phyloP scores from a whole-genome alignment of 2,797 vertebrate species.

The Phataginus tetradactyla region DNA sequence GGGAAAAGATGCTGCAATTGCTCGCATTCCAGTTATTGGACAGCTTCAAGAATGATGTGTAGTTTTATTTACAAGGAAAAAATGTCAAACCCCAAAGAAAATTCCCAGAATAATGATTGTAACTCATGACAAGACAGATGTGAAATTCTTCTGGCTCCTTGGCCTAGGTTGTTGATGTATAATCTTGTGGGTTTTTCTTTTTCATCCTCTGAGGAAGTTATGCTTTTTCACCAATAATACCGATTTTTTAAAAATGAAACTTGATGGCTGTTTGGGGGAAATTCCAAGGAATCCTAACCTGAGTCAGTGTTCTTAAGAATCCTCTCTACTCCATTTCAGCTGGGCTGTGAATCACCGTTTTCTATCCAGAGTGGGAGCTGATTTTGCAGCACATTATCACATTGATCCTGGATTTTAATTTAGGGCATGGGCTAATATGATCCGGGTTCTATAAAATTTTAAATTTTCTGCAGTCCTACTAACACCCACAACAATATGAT shows the following conservation, averaged over 20 bases:
- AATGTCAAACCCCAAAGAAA: slow-evolving; percentile 64
- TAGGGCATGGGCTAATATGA: neutral
- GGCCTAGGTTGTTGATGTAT: slow-evolving; percentile 49
- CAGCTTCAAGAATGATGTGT: slow-evolving; percentile 72
- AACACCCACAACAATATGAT: neutral
- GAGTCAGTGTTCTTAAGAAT: neutral
- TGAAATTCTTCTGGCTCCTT: slow-evolving; percentile 63
- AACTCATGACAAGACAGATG: slow-evolving; percentile 70
- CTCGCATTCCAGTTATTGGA: slow-evolving; percentile 59
- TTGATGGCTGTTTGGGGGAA: slow-evolving; percentile 4
- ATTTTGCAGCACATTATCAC: slow-evolving; percentile 30
- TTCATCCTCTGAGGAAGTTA: slow-evolving; percentile 57
- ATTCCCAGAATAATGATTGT: slow-evolving; percentile 79
- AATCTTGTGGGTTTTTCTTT: slow-evolving; percentile 56
- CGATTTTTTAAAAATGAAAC: neutral
- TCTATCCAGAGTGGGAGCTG: neutral
- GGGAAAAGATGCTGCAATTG: slow-evolving; percentile 26
- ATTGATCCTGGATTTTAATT: slow-evolving; percentile 7
- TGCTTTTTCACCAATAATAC: slow-evolving; percentile 30
- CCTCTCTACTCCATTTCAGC: neutral
- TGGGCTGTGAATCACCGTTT: neutral
- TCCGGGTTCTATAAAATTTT: slow-evolving; percentile 28
- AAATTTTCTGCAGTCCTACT: slow-evolving; percentile 13
- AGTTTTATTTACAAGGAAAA: slow-evolving; percentile 75
- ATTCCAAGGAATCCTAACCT: slow-evolving; percentile 9